Evolutionary conservation across 2,113 vertebrate species (phyloP).

Genomic region (Pontoporia blainvillei): DNA sequence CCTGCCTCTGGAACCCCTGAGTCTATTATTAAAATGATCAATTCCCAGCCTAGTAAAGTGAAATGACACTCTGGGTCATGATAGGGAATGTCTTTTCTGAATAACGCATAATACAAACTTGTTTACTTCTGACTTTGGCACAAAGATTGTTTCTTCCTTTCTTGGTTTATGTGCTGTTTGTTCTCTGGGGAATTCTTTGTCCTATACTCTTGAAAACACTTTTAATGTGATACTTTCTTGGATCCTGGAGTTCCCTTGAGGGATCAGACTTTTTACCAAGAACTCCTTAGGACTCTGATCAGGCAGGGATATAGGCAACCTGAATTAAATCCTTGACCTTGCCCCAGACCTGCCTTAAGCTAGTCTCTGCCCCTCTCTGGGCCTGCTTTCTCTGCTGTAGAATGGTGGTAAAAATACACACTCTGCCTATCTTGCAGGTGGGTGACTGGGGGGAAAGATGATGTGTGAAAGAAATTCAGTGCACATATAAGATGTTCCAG

Average conservation of each 20-base stretch:
- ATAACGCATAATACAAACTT: neutral
- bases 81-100: neutral
- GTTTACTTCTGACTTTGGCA: neutral
- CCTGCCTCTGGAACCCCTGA: neutral
- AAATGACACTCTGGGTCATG: neutral
- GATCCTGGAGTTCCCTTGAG: neutral
- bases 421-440: neutral
- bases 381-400: neutral
- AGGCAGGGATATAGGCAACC: neutral
- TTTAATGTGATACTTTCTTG: neutral
- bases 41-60: neutral
- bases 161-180: neutral
- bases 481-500: neutral
- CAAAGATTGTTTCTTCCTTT: neutral
- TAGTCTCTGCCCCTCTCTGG: neutral
- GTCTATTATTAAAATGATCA: constrained; percentile 41
- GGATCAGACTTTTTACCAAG: neutral
- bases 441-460: fast-evolving
- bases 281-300: neutral
- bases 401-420: neutral
- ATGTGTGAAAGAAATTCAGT: neutral
- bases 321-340: neutral
- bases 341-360: too few relatives aligned
- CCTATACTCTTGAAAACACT: neutral
- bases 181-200: neutral